Conservation (phyloP, 2,888 invertebrate species). For the Drosophila falleni region DNA sequence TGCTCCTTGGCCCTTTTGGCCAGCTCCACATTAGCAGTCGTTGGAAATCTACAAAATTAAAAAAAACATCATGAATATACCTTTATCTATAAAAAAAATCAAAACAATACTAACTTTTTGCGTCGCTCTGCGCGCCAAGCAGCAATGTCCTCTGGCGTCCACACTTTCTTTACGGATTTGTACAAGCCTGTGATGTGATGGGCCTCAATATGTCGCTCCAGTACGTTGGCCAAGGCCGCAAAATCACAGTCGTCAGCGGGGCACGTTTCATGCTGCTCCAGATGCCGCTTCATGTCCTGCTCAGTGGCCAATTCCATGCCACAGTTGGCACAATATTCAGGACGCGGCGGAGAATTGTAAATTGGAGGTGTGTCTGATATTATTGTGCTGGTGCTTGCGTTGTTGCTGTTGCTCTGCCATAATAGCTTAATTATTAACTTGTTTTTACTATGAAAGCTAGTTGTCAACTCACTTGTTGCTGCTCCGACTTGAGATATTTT, state of each 20-base stretch:
- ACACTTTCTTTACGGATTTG: conserved; percentile 90
- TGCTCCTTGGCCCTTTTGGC: conserved; percentile 88
- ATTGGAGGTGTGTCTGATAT: conserved; percentile 30
- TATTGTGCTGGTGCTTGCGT: background rate
- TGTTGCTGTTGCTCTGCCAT: conserved; percentile 6
- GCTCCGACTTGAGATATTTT: conserved; percentile 61
- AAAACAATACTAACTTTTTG: conserved; percentile 85
- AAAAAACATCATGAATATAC: background rate
- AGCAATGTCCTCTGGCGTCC: conserved; percentile 92
- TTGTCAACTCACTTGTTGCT: conserved; percentile 34
- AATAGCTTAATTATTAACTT: background rate
- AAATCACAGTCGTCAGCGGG: conserved; percentile 90
- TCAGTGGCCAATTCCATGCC: conserved; percentile 90
- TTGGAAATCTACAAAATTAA: conserved; percentile 89
- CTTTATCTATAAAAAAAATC: background rate
- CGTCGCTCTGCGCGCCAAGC: conserved; percentile 94
- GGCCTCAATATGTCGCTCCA: conserved; percentile 92
- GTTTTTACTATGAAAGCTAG: background rate
- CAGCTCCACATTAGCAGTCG: conserved; percentile 89
- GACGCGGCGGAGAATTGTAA: conserved; percentile 37
- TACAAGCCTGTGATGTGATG: conserved; percentile 95
- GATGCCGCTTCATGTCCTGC: conserved; percentile 89
- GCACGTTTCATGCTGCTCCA: conserved; percentile 91
- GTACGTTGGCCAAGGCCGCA: conserved; percentile 86
- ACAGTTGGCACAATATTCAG: conserved; percentile 92